Evolutionary conservation across 2,888 invertebrate genomes (phyloP).

Genomic region (Plebejus anna): DNA sequence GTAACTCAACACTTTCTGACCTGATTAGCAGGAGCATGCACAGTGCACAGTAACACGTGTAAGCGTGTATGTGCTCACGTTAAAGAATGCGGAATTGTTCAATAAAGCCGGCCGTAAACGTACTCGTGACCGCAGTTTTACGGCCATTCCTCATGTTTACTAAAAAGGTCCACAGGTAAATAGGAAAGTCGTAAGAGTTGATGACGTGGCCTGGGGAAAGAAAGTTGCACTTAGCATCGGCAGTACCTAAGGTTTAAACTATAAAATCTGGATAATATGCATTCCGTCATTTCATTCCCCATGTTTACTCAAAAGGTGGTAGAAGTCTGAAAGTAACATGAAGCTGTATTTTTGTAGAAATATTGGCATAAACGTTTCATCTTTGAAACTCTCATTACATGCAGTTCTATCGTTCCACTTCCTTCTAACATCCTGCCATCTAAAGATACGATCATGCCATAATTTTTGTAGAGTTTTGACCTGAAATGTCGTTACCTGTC

Average conservation of each 20-base stretch:
- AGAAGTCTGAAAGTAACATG: not conserved
- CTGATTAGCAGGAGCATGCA: not conserved
- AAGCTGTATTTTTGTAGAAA: not conserved
- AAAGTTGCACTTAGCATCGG: not conserved
- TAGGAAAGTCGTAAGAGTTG: not conserved
- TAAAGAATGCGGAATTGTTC: constrained; percentile 71
- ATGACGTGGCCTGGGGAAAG: not conserved
- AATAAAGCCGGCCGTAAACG: constrained; percentile 67
- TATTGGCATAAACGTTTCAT: not conserved
- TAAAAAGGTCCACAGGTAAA: constrained; percentile 32
- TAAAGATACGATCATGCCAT: not conserved
- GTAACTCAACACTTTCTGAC: not conserved
- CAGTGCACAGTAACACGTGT: constrained; percentile 41
- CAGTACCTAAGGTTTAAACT: not conserved
- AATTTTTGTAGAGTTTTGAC: not conserved
- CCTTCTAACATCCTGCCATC: too few relatives aligned
- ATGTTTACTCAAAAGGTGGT: not conserved
- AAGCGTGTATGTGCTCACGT: constrained; percentile 51
- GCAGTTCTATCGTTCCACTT: not conserved
- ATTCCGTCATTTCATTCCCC: not conserved
- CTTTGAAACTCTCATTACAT: not conserved
- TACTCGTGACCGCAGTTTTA: constrained; percentile 49
- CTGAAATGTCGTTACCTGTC: not conserved
- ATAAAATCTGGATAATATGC: not conserved
- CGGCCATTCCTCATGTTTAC: constrained; percentile 54